Base-by-base conservation (phyloP, 2,797 vertebrate genomes). In the Nothura maculosa region DNA sequence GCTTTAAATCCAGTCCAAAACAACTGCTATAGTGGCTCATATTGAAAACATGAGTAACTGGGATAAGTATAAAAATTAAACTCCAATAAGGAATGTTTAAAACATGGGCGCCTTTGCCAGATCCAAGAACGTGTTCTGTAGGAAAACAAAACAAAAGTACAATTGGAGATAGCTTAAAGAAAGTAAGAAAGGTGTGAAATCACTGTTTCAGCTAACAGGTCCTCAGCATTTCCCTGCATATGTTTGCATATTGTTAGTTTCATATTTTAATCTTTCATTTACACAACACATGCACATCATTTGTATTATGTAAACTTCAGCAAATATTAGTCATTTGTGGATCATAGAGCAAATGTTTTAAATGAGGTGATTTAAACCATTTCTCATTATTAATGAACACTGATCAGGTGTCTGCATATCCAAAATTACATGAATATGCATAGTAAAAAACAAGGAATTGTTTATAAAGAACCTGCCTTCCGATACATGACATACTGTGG, bases 261-360 rank as follows among this genome's bases (percentile, higher is more conserved):
- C 97, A 94, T 97, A 97, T 96, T 98, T 98, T 97, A 97, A 98
- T 98, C 94, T 97, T 97, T 96, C 97, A 97, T 98, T 98, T 97
- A 97, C 94, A 97, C 95, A 96, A 97, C 96, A 96, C 96, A 97
- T 94, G 96, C 96, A 97, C 96, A 97, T 97, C 96, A 97, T 97
- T 97, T 98, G 96, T 98, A 98, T 97, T 98, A 97, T 98, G 97
- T 98, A 98, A 98, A 98, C 97, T 97, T 97, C 96, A 96, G 96
- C 96, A 98, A 98, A 97, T 98, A 98, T 97, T 97, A 98, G 97
- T 97, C 96, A 96, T 98, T 97, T 98, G 96, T 98, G 95, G 96
- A 97, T 97, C 97, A 97, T 89, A 97, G 97, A 98, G 97, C 97
- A 98, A 98, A 98, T 97, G 95, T 97, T 98, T 97, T 97, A 98